Percentiles rank a stretch among this genome's conserved stretches.
phyloP scores from a whole-genome alignment of 2,797 vertebrate genomes.

The Pseudochirops corinnae region DNA sequence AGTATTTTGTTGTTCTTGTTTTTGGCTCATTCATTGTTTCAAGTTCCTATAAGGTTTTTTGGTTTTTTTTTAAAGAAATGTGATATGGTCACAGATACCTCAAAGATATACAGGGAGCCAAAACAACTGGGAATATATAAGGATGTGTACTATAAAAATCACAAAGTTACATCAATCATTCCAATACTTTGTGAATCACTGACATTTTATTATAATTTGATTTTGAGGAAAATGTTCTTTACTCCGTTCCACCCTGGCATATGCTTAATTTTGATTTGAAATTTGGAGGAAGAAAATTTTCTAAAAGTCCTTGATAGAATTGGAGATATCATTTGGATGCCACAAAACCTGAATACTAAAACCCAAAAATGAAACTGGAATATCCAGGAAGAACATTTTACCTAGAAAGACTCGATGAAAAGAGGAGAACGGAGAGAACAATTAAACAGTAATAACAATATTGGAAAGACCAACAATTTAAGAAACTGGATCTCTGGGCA shows the following conservation, averaged over 20 bases:
- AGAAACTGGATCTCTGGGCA: neutral
- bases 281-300: neutral
- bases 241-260: neutral
- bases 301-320: constrained; percentile 41
- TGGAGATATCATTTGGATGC: constrained; percentile 3
- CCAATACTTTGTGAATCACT: neutral
- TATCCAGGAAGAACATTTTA: neutral
- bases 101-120: neutral
- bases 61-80: neutral
- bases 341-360: neutral
- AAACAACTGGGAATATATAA: neutral
- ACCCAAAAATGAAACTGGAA: neutral
- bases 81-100: neutral
- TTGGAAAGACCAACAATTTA: neutral
- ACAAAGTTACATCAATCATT: constrained; percentile 2
- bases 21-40: neutral
- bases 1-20: constrained; percentile 6
- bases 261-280: neutral
- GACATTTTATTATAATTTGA: constrained; percentile 1
- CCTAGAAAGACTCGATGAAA: neutral
- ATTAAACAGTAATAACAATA: neutral
- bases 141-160: neutral
- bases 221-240: constrained; percentile 26
- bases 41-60: constrained; percentile 29
- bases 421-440: neutral